Conservation (phyloP, 2,888 invertebrate species). For the Agriopis aurantiaria region DNA sequence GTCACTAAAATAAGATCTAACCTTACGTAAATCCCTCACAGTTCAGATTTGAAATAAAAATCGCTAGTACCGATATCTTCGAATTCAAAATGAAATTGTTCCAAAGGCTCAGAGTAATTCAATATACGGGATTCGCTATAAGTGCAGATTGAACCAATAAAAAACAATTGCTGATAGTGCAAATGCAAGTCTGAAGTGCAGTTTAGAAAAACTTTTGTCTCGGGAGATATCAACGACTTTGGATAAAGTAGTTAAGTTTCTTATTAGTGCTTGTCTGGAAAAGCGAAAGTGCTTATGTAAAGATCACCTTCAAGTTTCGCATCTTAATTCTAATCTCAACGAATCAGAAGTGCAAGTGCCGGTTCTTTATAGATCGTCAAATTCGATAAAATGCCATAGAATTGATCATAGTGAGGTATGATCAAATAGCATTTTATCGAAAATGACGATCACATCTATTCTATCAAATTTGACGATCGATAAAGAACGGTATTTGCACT, state of each 20-base stretch:
- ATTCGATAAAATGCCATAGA: too few relatives aligned
- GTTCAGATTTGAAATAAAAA: constrained; percentile 14
- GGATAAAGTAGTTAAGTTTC: neutral
- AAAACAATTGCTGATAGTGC: constrained; percentile 20
- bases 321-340: too few relatives aligned
- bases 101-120: constrained; percentile 17
- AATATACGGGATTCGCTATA: constrained; percentile 17
- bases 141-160: constrained; percentile 26
- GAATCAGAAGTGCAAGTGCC: neutral
- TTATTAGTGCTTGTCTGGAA: neutral
- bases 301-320: neutral
- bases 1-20: constrained; percentile 7
- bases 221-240: constrained; percentile 5
- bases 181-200: constrained; percentile 22
- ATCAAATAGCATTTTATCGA: too few relatives aligned
- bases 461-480: too few relatives aligned
- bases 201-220: constrained; percentile 21
- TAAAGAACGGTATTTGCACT: too few relatives aligned
- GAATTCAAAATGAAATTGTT: constrained; percentile 8
- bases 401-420: too few relatives aligned
- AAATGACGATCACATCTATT: too few relatives aligned
- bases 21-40: constrained; percentile 1
- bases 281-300: neutral
- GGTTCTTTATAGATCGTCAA: too few relatives aligned
- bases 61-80: constrained; percentile 10